A percentile compares a stretch with the other conserved stretches of the same genome.
Conservation (phyloP, 2,113 vertebrate species). For the Nothoprocta pentlandii region DNA sequence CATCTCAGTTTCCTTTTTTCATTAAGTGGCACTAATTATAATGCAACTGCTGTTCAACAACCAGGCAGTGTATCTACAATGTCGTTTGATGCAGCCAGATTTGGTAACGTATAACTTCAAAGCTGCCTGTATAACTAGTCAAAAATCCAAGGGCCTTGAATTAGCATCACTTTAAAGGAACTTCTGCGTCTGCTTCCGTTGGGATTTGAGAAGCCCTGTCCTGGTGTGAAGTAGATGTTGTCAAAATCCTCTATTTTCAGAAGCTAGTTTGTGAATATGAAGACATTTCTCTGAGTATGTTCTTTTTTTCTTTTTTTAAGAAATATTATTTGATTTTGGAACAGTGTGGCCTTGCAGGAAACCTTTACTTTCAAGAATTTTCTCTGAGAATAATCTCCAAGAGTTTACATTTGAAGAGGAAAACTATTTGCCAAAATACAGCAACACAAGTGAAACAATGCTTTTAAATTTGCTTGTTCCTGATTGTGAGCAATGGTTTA, state of each 20-base stretch:
- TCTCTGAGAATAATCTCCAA: neutral
- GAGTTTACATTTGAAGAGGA: neutral
- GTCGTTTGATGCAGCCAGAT: constrained; percentile 53
- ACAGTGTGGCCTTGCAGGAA: neutral
- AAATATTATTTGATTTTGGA: neutral
- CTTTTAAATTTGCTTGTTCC: neutral
- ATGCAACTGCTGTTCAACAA: constrained; percentile 68
- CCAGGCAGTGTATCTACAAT: constrained; percentile 53
- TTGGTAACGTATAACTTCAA: constrained; percentile 45
- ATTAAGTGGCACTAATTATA: constrained; percentile 72
- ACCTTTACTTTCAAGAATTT: neutral
- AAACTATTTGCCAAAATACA: neutral
- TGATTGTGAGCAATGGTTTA: neutral
- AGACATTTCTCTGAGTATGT: neutral
- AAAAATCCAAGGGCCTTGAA: neutral
- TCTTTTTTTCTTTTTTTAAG: neutral
- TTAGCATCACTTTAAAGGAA: neutral
- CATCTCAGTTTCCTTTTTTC: constrained; percentile 51
- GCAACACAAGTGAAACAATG: neutral
- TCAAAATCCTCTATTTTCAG: neutral
- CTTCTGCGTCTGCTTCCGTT: neutral
- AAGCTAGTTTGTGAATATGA: neutral
- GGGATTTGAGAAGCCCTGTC: neutral
- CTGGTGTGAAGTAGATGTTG: neutral
- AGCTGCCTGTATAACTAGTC: neutral